Evolutionary conservation across 1,140 invertebrate species (phyloP).

Genomic region (Zaprionus davidi): DNA sequence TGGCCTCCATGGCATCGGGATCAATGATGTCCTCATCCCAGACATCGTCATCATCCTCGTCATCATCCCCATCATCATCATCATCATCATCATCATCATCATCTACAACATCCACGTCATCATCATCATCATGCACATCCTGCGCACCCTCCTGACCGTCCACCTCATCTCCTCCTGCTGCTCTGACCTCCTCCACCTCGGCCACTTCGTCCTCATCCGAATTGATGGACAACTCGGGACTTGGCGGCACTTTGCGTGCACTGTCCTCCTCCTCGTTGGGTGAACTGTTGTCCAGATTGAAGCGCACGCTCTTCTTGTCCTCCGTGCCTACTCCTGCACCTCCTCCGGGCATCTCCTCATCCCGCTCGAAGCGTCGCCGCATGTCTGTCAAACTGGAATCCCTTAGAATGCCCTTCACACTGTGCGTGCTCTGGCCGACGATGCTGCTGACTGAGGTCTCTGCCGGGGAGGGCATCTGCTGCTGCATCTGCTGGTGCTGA

Average conservation of each 20-base stretch:
- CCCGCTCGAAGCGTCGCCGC: constrained; percentile 61
- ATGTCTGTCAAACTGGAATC: constrained; percentile 87
- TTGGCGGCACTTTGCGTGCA: constrained; percentile 38
- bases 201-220: constrained; percentile 56
- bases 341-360: constrained; percentile 28
- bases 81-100: constrained; percentile 19
- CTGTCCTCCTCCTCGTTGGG: constrained; percentile 18
- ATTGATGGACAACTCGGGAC: constrained; percentile 49
- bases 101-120: constrained; percentile 39
- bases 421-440: constrained; percentile 40
- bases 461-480: constrained; percentile 7
- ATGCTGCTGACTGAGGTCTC: constrained; percentile 7
- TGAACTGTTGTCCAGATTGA: constrained; percentile 85
- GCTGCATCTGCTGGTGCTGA: constrained; percentile 15
- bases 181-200: constrained; percentile 37
- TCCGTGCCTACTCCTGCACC: constrained; percentile 9
- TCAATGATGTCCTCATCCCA: constrained; percentile 54
- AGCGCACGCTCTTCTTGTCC: constrained; percentile 88
- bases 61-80: constrained; percentile 39
- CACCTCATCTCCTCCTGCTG: constrained; percentile 35
- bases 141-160: not conserved
- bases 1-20: constrained; percentile 60
- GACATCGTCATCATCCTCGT: constrained; percentile 39
- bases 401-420: constrained; percentile 88
- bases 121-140: constrained; percentile 4